Conservation (phyloP, 2,888 invertebrate species). For the Perizoma flavofasciatum region DNA sequence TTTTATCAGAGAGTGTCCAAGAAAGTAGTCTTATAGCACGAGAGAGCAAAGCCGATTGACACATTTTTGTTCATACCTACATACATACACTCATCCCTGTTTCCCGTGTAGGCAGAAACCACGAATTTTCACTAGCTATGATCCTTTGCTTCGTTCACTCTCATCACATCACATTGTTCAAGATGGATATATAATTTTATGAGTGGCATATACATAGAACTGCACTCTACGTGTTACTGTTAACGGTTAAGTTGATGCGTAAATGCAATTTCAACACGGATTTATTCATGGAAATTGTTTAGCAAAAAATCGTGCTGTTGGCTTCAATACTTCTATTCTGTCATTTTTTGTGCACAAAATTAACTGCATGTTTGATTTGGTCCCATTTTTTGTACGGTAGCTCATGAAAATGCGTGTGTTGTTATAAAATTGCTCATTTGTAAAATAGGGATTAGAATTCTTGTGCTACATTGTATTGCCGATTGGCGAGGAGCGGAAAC, state of each 20-base stretch:
- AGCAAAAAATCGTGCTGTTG: conserved; percentile 6
- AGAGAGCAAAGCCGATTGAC: no score
- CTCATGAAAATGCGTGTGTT: conserved; percentile 10
- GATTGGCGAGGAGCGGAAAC: conserved; percentile 9
- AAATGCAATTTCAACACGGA: conserved; percentile 11
- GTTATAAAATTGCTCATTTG: conserved; percentile 38
- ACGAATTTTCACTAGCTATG: no score
- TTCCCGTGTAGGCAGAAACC: no score
- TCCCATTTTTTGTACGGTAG: conserved; percentile 20
- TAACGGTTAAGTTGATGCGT: conserved; percentile 4
- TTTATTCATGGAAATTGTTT: conserved; percentile 14
- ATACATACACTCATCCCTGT: no score
- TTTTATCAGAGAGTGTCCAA: no score
- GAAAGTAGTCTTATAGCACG: no score
- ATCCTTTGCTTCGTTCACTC: no score
- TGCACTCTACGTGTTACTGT: neutral
- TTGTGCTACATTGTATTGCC: conserved; percentile 26
- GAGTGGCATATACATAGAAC: conserved; percentile 5
- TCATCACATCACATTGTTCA: neutral
- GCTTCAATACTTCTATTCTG: conserved; percentile 10
- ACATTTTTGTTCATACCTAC: no score
- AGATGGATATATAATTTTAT: neutral
- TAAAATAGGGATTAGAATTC: conserved; percentile 38
- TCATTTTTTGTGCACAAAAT: conserved; percentile 21
- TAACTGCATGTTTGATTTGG: conserved; percentile 26